Evolutionary conservation across 2,888 invertebrate species (phyloP).

Genomic region (Entomobrya multifasciata): DNA sequence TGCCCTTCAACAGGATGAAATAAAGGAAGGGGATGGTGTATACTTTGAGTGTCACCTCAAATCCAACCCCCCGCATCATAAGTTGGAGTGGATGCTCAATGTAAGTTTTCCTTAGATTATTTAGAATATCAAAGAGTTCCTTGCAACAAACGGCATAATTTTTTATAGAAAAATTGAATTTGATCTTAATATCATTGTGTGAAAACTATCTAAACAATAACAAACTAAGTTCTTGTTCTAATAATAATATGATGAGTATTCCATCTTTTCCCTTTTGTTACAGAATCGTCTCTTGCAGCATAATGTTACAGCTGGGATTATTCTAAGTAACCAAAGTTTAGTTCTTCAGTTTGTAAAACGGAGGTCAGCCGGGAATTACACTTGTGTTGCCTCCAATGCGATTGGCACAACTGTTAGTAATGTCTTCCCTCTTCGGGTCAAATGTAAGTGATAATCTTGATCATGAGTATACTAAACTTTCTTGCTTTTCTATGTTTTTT

Average conservation of each 20-base stretch:
- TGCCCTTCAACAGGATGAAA: constrained; percentile 76
- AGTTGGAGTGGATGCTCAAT: constrained; percentile 78
- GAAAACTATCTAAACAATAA: neutral
- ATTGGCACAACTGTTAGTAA: constrained; percentile 95
- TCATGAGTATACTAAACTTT: too few species aligned
- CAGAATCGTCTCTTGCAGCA: constrained; percentile 91
- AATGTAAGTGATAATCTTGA: too few species aligned
- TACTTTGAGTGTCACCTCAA: constrained; percentile 79
- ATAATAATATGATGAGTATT: neutral
- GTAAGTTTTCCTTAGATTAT: constrained; percentile 75
- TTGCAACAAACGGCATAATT: neutral
- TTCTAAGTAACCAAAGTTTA: constrained; percentile 94
- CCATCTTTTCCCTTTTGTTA: constrained; percentile 63
- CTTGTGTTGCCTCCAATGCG: constrained; percentile 92
- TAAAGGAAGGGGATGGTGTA: constrained; percentile 79
- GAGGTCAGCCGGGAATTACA: constrained; percentile 92
- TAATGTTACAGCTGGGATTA: constrained; percentile 92
- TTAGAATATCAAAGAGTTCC: neutral
- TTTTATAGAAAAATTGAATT: too few species aligned
- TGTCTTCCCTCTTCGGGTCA: constrained; percentile 91
- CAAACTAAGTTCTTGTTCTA: neutral
- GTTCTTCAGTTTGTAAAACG: constrained; percentile 94
- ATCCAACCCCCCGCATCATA: constrained; percentile 78
- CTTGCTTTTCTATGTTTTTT: too few species aligned
- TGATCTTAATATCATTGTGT: neutral